A percentile compares a stretch with the other conserved stretches of the same genome.
Evolutionary conservation across 1,140 invertebrate genomes (phyloP).

Genomic region (Hylaeus volcanicus): DNA sequence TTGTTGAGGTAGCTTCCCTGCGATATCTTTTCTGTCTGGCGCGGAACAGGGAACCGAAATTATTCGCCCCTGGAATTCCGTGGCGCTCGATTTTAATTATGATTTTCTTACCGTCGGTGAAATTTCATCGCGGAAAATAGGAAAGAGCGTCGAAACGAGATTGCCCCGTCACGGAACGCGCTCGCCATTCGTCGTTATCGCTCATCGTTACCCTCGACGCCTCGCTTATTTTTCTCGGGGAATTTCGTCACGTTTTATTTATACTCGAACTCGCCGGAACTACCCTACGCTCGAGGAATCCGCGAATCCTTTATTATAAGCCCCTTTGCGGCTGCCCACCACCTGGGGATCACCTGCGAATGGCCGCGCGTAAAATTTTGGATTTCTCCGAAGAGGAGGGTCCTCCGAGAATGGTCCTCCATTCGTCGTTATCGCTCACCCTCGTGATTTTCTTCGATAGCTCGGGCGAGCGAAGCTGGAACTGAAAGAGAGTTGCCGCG

Average conservation of each 20-base stretch:
- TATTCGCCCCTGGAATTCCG: neutral
- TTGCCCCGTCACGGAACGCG: conserved; percentile 16
- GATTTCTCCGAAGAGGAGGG: neutral
- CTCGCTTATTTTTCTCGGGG: conserved; percentile 8
- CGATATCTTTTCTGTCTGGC: neutral
- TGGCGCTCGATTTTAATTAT: conserved; percentile 18
- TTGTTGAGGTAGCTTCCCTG: neutral
- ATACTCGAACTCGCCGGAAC: neutral
- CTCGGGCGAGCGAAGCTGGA: too few relatives aligned
- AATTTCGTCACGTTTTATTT: conserved; percentile 15
- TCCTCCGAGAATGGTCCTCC: too few relatives aligned
- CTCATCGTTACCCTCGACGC: conserved; percentile 7
- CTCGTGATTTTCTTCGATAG: too few relatives aligned
- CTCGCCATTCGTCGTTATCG: conserved; percentile 15
- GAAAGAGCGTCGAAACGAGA: conserved; percentile 3
- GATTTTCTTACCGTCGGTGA: conserved; percentile 9
- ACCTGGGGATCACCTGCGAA: neutral
- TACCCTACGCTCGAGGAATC: neutral
- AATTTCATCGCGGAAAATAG: neutral
- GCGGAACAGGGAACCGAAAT: neutral
- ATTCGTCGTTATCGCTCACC: conserved; percentile 14
- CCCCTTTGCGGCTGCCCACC: too few relatives aligned
- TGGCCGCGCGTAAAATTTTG: conserved; percentile 8
- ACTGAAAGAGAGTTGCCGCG: neutral
- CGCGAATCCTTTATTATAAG: conserved; percentile 5